A percentile compares a stretch with the other conserved stretches of the same genome.
Evolutionary conservation across 2,797 vertebrate genomes (phyloP).

Genomic region (Oceanodroma leucorhoa): DNA sequence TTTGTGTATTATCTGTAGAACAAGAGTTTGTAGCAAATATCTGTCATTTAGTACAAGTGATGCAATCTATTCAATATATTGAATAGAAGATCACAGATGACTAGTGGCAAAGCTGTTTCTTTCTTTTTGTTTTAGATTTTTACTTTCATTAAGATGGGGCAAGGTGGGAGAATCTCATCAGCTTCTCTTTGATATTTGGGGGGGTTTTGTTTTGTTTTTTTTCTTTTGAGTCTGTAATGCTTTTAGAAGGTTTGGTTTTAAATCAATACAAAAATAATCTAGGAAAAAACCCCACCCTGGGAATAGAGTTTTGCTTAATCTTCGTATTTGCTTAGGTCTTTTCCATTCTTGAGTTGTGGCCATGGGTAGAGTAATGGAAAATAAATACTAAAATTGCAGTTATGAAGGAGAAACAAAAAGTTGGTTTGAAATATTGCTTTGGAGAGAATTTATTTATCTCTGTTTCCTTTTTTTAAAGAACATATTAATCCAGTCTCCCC

Average conservation of each 20-base stretch:
- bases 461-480: background rate
- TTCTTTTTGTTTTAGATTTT: background rate
- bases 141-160: background rate
- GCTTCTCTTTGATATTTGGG: background rate
- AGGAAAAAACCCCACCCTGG: background rate
- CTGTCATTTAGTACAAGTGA: background rate
- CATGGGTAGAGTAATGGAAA: background rate
- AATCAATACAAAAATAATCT: background rate
- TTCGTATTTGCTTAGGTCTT: background rate
- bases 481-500: background rate
- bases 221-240: background rate
- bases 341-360: background rate
- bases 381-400: background rate
- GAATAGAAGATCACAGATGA: background rate
- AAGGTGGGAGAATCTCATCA: background rate
- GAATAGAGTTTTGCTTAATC: background rate
- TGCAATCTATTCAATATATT: background rate
- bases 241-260: background rate
- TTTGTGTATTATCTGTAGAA: background rate
- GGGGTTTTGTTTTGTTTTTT: background rate
- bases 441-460: background rate
- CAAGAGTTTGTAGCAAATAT: background rate
- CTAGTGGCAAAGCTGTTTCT: background rate
- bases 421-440: background rate
- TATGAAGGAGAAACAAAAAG: background rate